Base-by-base conservation (phyloP, 2,797 vertebrate genomes). In the Myotis findleyi region DNA sequence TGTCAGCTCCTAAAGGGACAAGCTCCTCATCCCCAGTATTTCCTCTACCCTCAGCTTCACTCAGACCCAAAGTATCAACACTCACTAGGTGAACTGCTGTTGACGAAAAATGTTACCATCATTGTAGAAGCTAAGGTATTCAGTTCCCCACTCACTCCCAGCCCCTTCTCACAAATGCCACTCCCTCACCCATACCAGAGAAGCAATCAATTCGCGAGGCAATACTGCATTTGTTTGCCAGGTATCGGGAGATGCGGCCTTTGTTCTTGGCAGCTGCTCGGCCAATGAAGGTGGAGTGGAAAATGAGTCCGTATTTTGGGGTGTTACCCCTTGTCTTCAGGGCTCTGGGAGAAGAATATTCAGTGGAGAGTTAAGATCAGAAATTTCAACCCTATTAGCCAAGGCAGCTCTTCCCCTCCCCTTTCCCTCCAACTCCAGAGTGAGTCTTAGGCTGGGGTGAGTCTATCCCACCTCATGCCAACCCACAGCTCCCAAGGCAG, bases 61-160 rank as follows among this genome's bases (percentile, higher is more conserved):
- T 99, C 99, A 99, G 99, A 93, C 87, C 95, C 95, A 6, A 72
- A 2, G 13, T 6, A 57, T 98, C 98, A 99, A 97, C 98, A 99
- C 98, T 98, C 98, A 98, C 98, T 1, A 30, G 77, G 99, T 98
- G 99, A 99, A 97, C 99, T 99, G 80, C 99, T 99, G 99, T 98
- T 99, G 99, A 99, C 99, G 99, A 99, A 99, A 99, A 99, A 99
- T 99, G 59, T 91, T 80, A 96, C 97, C 99, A 99, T 99, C 99
- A 99, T 18, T 0, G 99, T 99, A 96, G 98, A 97, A 96, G 97
- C 95, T 36, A 21, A 3, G 83, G 88, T n/a, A 33, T 11, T 10
- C 7, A 16, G 16, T 17, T 41, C 3, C 68, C 53, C 71, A 16
- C 41, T 5, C 77, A 66, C 53, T 6, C 72, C 49, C 36, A 64